Percentiles rank a stretch among this genome's conserved stretches.
phyloP scores from a whole-genome alignment of 1,140 invertebrate genomes.

The Drosophila kanapiae region DNA sequence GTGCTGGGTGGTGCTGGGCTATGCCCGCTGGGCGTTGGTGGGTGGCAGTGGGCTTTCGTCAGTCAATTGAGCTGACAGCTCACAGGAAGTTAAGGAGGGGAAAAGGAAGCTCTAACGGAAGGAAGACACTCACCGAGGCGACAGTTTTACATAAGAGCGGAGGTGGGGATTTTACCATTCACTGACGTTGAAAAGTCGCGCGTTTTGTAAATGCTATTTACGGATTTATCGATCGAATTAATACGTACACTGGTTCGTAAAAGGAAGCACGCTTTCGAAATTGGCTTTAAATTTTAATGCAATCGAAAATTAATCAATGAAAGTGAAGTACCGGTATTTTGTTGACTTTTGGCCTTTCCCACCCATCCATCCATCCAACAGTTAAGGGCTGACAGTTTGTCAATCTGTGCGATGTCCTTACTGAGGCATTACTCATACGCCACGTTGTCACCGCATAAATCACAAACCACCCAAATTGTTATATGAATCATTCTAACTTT shows the following conservation, averaged over 20 bases:
- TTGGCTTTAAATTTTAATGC: conserved; percentile 36
- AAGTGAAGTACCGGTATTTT: conserved; percentile 14
- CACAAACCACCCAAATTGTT: conserved; percentile 25
- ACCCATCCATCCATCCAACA: neutral
- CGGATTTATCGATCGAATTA: conserved; percentile 74
- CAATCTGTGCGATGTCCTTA: conserved; percentile 22
- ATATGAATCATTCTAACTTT: conserved; percentile 58
- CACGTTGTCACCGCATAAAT: conserved; percentile 34
- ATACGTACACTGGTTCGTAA: conserved; percentile 27
- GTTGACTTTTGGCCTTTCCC: conserved; percentile 14
- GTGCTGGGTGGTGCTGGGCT: neutral
- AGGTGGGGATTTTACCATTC: conserved; percentile 19
- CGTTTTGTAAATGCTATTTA: conserved; percentile 72
- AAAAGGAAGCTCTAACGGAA: conserved; percentile 43
- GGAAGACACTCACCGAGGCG: conserved; percentile 46
- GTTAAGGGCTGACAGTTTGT: conserved; percentile 5
- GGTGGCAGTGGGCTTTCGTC: conserved; percentile 33
- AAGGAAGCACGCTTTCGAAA: conserved; percentile 16
- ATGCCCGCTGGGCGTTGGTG: conserved; percentile 1
- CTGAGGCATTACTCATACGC: conserved; percentile 50
- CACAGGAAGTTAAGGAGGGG: conserved; percentile 36
- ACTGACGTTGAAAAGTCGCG: conserved; percentile 67
- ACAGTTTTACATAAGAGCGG: conserved; percentile 31
- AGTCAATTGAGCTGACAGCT: conserved; percentile 46
- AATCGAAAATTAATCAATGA: conserved; percentile 50